Evolutionary conservation across 2,888 invertebrate species (phyloP), one percentile per base, ranked within the genome.

Genomic region (Achlya flavicornis): DNA sequence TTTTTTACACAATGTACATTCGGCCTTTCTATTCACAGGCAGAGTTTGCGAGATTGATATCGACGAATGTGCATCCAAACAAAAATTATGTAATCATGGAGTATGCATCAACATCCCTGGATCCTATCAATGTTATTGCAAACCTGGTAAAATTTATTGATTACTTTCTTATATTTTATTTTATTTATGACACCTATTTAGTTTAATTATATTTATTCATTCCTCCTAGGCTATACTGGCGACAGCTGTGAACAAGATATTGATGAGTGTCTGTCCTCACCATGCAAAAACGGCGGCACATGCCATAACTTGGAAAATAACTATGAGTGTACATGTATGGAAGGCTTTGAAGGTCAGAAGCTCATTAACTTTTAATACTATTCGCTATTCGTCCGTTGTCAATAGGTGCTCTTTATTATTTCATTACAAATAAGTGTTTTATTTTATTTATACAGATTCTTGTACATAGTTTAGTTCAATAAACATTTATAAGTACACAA

Each of bases 211-310:
- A 14, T 58, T 64, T 58, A 66, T 58, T 60, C 58, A 53, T 63
- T 41, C 8, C 4, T 4, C 5, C n/a, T 43, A 94, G 94, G 98
- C 3, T 98, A 96, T 86, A 97, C 98, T 14, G 98, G 98, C 19
- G 95, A 96, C 78, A 95, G 96, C 72, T 98, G 98, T 86, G 96
- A 97, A 79, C 95, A 96, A 64, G 97, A 98, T 87, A 97, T 98
- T 76, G 97, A 98, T 85, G 98, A 98, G 87, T 98, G 98, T 79
- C 94, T 98, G 14, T 97, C 97, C 38, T 95, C 95, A 66, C 98
- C 98, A 0, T 98, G 98, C 83, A 95, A 95, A 77, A 97, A 98
- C 85, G 96, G 96, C 73, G 98, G 97, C 46, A 96, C 96, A 0
- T 98, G 98, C 82, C 93, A 96, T 73, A 97, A 98, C 85, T 94